Conservation (phyloP, 2,888 invertebrate genomes). For the Sericinus montela region DNA sequence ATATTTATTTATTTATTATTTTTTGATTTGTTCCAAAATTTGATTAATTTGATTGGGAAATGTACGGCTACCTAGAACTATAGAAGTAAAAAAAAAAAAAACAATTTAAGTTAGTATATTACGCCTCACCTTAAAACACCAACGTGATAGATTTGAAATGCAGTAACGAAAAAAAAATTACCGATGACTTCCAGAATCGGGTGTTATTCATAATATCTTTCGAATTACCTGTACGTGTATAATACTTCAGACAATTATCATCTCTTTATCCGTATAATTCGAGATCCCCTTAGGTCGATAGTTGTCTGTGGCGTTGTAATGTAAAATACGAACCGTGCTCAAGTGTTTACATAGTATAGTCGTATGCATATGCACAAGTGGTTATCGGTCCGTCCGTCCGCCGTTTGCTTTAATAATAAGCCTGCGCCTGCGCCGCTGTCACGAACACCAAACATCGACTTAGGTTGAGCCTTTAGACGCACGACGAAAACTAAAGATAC, state of each 20-base stretch:
- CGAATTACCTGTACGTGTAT: conserved; percentile 5
- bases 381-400: conserved; percentile 65
- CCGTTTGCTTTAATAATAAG: conserved; percentile 75
- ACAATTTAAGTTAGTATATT: not conserved
- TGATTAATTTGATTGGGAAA: too few relatives aligned
- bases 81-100: not conserved
- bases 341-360: conserved; percentile 66
- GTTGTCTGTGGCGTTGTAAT: not conserved
- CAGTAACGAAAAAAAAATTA: conserved; percentile 6
- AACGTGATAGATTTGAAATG: conserved; percentile 12
- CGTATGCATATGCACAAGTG: conserved; percentile 68
- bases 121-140: not conserved
- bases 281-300: not conserved
- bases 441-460: conserved; percentile 69
- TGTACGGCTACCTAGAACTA: too few relatives aligned
- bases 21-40: too few relatives aligned
- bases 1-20: too few relatives aligned
- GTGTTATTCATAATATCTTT: conserved; percentile 12
- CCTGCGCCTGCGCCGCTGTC: conserved; percentile 59
- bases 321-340: conserved; percentile 22
- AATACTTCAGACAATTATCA: not conserved
- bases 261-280: not conserved
- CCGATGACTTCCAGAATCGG: conserved; percentile 6
- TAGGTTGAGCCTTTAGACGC: conserved; percentile 34
- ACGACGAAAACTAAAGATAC: not conserved